Evolutionary conservation across 2,797 vertebrate species (phyloP).

Genomic region (Antrozous pallidus): DNA sequence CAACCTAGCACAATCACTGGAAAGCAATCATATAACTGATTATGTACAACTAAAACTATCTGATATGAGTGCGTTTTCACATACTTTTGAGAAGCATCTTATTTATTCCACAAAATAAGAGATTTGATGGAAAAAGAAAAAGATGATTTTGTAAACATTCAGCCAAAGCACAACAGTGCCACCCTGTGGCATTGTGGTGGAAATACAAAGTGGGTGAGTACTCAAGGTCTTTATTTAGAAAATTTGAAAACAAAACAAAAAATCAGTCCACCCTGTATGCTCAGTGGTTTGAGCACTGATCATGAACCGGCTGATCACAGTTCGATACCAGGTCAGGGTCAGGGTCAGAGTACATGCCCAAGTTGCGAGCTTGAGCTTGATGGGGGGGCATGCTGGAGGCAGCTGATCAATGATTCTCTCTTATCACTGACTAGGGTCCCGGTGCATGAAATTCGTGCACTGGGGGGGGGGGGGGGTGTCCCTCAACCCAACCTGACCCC

Average conservation of each 20-base stretch:
- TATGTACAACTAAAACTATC: background rate
- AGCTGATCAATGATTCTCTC: no score
- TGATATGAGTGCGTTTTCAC: background rate
- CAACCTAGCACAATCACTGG: constrained; percentile 47
- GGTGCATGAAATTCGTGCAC: no score
- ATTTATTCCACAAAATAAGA: constrained; percentile 18
- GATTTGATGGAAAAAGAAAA: background rate
- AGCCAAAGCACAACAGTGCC: constrained; percentile 81
- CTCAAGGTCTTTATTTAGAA: background rate
- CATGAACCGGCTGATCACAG: no score
- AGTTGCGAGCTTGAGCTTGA: no score
- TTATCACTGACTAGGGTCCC: no score
- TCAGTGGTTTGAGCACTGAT: no score
- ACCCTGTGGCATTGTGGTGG: constrained; percentile 80
- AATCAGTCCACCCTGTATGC: no score
- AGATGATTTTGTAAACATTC: background rate
- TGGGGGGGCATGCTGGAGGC: no score
- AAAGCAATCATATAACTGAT: constrained; percentile 47
- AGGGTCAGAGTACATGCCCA: no score
- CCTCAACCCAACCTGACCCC: no score
- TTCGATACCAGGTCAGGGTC: no score
- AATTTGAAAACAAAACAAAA: background rate
- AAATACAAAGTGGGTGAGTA: background rate
- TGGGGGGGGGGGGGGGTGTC: no score
- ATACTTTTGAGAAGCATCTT: background rate